phyloP scores from a whole-genome alignment of 37 sponge, comb jelly and placozoan genomes.

The Axinella damicornis region DNA sequence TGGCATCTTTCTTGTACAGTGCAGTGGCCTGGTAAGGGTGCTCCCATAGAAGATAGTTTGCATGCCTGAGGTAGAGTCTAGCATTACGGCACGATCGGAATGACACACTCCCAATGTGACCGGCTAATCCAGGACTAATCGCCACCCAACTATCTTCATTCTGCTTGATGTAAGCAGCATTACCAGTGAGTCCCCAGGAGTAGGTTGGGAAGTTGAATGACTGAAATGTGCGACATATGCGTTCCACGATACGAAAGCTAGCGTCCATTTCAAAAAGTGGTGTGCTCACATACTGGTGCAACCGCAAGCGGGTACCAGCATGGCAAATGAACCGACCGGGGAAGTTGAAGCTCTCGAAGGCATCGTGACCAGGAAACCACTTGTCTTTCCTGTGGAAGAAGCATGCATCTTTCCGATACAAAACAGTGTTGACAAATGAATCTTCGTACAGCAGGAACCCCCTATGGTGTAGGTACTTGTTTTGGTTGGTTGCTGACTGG shows the following conservation, averaged over 20 bases:
- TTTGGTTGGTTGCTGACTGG: background rate
- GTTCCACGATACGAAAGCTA: background rate
- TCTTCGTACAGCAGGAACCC: background rate
- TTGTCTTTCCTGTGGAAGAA: background rate
- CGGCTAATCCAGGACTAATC: constrained; percentile 1
- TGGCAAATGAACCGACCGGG: background rate
- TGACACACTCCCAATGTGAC: constrained; percentile 4
- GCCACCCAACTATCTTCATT: background rate
- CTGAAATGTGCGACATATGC: background rate
- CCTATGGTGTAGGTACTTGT: background rate
- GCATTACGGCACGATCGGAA: background rate
- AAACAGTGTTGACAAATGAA: background rate
- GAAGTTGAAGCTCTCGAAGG: background rate
- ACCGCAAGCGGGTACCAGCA: background rate
- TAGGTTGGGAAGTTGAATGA: background rate
- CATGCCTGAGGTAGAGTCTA: background rate
- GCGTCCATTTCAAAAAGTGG: constrained; percentile 2
- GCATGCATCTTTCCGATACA: background rate
- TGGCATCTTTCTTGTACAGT: constrained; percentile 10
- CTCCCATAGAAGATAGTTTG: background rate
- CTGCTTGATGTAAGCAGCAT: background rate
- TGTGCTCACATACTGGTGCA: background rate
- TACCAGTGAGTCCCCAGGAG: background rate
- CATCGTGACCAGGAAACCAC: constrained; percentile 6
- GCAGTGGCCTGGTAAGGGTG: background rate